Conservation (phyloP, 2,888 invertebrate genomes). For the Apoda limacodes region DNA sequence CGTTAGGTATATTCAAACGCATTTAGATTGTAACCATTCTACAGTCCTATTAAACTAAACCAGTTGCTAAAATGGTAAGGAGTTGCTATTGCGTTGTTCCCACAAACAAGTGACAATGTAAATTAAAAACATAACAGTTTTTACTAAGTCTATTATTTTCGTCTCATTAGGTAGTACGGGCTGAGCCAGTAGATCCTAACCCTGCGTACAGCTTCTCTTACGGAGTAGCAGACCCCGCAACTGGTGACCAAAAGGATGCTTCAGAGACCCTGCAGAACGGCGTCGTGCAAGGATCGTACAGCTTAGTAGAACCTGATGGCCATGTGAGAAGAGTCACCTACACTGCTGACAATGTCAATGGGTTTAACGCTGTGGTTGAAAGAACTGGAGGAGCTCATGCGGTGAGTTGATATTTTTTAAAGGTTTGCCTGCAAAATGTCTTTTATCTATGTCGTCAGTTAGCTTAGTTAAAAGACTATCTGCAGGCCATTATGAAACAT, state of each 20-base stretch:
- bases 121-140: no score
- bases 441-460: no score
- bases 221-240: constrained; percentile 59
- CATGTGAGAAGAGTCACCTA: constrained; percentile 61
- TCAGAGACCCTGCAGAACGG: constrained; percentile 63
- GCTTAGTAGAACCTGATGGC: constrained; percentile 64
- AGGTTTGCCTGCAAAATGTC: no score
- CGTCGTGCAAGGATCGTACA: constrained; percentile 65
- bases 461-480: no score
- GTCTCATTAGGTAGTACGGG: constrained; percentile 38
- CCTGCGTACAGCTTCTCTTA: constrained; percentile 66
- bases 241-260: constrained; percentile 65
- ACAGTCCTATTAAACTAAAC: no score
- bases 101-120: no score
- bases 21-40: no score
- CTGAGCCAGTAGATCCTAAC: constrained; percentile 63
- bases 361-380: constrained; percentile 66
- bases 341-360: constrained; percentile 65
- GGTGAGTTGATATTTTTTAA: no score
- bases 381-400: constrained; percentile 55
- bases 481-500: no score
- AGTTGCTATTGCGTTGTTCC: no score
- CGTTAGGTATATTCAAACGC: no score
- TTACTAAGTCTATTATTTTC: constrained; percentile 4
- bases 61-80: no score